Conservation (phyloP, 2,888 invertebrate genomes). For the Druceiella hillmani region DNA sequence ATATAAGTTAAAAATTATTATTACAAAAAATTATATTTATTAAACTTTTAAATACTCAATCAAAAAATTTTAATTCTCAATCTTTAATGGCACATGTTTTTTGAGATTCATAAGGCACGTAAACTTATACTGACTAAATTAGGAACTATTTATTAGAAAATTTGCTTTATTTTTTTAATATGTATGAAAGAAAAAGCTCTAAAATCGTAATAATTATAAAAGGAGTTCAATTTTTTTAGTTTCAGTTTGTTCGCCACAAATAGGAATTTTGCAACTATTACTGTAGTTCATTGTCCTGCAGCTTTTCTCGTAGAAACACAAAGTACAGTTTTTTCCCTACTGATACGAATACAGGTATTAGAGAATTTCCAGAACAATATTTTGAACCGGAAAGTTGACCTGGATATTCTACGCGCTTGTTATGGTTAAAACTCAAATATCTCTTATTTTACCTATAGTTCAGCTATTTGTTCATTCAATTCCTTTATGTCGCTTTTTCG, state of each 20-base stretch:
- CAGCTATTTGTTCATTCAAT: too few species aligned
- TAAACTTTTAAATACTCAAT: slow-evolving; percentile 13
- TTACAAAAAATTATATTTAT: slow-evolving; percentile 7
- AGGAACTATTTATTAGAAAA: too few species aligned
- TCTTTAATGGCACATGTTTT: too few species aligned
- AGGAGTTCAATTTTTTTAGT: slow-evolving; percentile 10
- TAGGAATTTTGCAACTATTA: slow-evolving; percentile 10
- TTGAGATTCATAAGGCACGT: slow-evolving; percentile 15
- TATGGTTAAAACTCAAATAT: too few species aligned
- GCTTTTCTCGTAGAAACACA: slow-evolving; percentile 16
- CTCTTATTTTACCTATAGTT: too few species aligned
- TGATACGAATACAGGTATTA: slow-evolving; percentile 11
- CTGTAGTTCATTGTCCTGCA: slow-evolving; percentile 12
- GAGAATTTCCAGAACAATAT: too few species aligned
- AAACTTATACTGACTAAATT: slow-evolving; percentile 13
- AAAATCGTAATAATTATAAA: not conserved
- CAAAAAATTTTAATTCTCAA: slow-evolving; percentile 11
- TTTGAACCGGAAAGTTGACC: too few species aligned
- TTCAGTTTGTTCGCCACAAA: slow-evolving; percentile 14
- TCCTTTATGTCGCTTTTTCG: too few species aligned
- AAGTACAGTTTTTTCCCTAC: slow-evolving; percentile 14
- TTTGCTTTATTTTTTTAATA: too few species aligned
- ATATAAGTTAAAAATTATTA: slow-evolving; percentile 13
- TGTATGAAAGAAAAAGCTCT: too few species aligned
- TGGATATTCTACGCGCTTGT: too few species aligned